phyloP scores from a whole-genome alignment of 2,888 invertebrate species.

The Acronicta alni region DNA sequence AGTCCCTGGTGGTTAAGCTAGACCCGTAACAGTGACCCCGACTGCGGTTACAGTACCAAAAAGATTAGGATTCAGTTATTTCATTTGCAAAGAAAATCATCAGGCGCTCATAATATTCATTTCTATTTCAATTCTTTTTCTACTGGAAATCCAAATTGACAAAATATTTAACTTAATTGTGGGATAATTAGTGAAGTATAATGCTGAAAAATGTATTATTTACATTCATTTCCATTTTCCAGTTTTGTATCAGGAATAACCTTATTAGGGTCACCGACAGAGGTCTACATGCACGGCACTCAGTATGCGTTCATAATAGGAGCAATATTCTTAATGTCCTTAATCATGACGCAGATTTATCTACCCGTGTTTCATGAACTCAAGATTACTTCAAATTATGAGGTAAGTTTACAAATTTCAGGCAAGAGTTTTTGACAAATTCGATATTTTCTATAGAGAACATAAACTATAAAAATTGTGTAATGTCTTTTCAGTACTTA shows the following conservation, averaged over 20 bases:
- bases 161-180: too few relatives aligned
- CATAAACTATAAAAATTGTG: too few relatives aligned
- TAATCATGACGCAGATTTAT: constrained; percentile 91
- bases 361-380: constrained; percentile 93
- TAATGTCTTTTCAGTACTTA: constrained; percentile 91
- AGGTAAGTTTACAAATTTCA: constrained; percentile 84
- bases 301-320: constrained; percentile 92
- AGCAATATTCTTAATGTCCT: constrained; percentile 91
- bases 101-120: too few relatives aligned
- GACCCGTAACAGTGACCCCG: too few relatives aligned
- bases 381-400: constrained; percentile 94
- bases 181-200: too few relatives aligned
- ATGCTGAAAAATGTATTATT: background rate
- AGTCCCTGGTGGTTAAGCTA: too few relatives aligned
- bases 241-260: constrained; percentile 94
- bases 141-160: too few relatives aligned
- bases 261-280: constrained; percentile 93
- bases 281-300: constrained; percentile 94
- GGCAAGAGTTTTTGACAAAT: background rate
- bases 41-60: too few relatives aligned
- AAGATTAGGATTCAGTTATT: too few relatives aligned
- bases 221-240: constrained; percentile 39
- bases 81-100: too few relatives aligned
- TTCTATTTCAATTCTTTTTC: too few relatives aligned
- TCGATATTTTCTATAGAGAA: too few relatives aligned